Percentiles rank a stretch among this genome's conserved stretches.
These are phyloP conservation scores for Philereme transversata DNA, from an alignment of 2,888 invertebrate genomes.

Conservation along the genomic window DNA sequence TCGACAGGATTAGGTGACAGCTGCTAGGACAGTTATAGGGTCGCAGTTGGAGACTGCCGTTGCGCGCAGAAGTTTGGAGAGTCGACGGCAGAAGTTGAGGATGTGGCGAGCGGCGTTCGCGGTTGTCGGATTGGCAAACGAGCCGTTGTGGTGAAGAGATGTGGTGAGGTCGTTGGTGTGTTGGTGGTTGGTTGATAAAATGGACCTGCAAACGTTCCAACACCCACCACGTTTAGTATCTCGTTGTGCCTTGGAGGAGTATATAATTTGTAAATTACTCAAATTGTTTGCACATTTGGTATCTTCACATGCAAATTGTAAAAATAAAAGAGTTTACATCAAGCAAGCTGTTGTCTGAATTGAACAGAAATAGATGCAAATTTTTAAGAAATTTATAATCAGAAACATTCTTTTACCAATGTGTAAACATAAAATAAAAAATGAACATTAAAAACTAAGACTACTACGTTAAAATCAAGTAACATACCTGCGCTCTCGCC, in stretches of 20 bases:
- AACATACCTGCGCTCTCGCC: conserved; percentile 85
- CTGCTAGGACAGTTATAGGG: conserved; percentile 68
- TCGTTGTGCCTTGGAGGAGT: conserved; percentile 47
- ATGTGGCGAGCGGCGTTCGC: conserved; percentile 73
- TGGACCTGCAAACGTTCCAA: conserved; percentile 85
- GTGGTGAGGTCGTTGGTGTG: conserved; percentile 83
- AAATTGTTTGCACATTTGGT: conserved; percentile 32
- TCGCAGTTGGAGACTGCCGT: conserved; percentile 72
- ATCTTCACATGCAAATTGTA: conserved; percentile 17
- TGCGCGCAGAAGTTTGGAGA: conserved; percentile 75
- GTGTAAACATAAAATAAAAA: conserved; percentile 14
- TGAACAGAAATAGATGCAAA: neutral
- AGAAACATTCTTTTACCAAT: conserved; percentile 10
- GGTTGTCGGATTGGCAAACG: conserved; percentile 75
- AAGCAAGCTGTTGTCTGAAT: neutral
- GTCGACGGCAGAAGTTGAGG: conserved; percentile 72
- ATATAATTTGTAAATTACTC: conserved; percentile 22
- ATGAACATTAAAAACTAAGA: conserved; percentile 1
- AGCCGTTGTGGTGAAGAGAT: conserved; percentile 82
- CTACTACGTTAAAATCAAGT: conserved; percentile 22
- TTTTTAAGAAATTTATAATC: neutral
- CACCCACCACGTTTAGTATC: conserved; percentile 83
- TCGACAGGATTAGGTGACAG: conserved; percentile 71
- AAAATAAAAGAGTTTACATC: conserved; percentile 11
- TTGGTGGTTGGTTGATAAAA: conserved; percentile 84